Evolutionary conservation across 2,113 vertebrate species (phyloP).

Genomic region (Gasterosteus nipponicus): DNA sequence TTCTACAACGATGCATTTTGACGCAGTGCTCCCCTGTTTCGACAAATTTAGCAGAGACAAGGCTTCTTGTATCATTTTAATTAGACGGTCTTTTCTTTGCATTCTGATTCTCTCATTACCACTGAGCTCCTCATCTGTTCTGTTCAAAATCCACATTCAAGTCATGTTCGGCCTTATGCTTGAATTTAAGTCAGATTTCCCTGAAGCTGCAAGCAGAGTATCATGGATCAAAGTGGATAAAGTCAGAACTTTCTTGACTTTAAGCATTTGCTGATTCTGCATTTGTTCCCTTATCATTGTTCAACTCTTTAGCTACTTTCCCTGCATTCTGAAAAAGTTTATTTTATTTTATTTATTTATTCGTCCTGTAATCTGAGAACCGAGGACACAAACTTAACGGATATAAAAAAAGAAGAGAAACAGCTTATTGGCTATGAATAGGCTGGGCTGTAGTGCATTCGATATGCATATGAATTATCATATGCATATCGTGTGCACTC

Average conservation of each 20-base stretch:
- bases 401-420: conserved; percentile 40
- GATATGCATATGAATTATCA: too few species aligned
- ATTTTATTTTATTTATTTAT: conserved; percentile 54
- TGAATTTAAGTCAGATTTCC: conserved; percentile 44
- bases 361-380: conserved; percentile 52
- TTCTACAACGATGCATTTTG: conserved; percentile 24
- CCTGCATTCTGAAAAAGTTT: conserved; percentile 28
- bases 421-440: conserved; percentile 48
- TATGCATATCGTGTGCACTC: conserved; percentile 2
- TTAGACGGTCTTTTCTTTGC: conserved; percentile 41
- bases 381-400: conserved; percentile 33
- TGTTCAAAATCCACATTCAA: conserved; percentile 33
- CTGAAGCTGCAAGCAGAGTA: conserved; percentile 26
- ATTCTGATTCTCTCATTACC: conserved; percentile 33
- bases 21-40: conserved; percentile 6
- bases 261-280: conserved; percentile 50
- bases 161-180: conserved; percentile 33
- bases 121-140: conserved; percentile 28
- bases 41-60: conserved; percentile 30
- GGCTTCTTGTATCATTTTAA: conserved; percentile 33
- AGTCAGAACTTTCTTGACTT: conserved; percentile 32
- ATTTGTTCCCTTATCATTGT: conserved; percentile 54
- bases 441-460: conserved; percentile 10
- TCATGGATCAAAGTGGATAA: conserved; percentile 23
- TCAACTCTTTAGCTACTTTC: conserved; percentile 31